Evolutionary conservation across 2,888 invertebrate genomes (phyloP), one percentile per base, ranked within the genome.

Genomic region (Tanaodytes sp.): DNA sequence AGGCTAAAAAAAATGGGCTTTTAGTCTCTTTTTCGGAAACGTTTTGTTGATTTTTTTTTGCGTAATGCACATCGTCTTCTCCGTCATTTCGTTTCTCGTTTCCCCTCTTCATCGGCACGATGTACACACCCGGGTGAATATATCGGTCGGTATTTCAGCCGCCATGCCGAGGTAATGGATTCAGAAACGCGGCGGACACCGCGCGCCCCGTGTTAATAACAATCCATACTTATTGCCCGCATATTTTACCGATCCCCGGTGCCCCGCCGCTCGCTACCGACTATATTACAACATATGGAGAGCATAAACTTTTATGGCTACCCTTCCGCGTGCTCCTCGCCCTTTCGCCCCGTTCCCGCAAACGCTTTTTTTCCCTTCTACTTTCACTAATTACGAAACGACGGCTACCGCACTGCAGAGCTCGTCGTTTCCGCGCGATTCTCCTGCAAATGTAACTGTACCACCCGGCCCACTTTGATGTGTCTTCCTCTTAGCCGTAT

Each of bases 271-370:
- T 77, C 75, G 77, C 78, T 79, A 74, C 79, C 80, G 81, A 84
- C 84, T 85, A 83, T 84, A 85, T 84, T 84, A 84, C 84, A 85
- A 84, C 84, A 84, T 85, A 85, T 85, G 84, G 84, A 84, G 83
- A 82, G 79, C 84, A 84, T 85, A 85, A 85, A 85, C 84, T 84
- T 84, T 85, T 85, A 84, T 84, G 81, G 84, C 82, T 79, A 82
- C 83, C 82, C 83, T 85, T 83, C 83, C 82, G 81, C 82, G 73
- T 68, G 68, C 73, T 52, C 72, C 72, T 63, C 69, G 74, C 69
- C 75, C 71, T 72, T 74, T 73, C 76, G 62, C 73, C 75, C 62
- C 27, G 73, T 69, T 65, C 58, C 73, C 68, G 59, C 66, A 54
- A 45, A 36, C 67, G 51, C 69, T 66, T 70, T 67, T 48, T 65